These are phyloP conservation scores for Mus pahari DNA, from an alignment of 2,113 vertebrate species.

Conservation along the genomic window DNA sequence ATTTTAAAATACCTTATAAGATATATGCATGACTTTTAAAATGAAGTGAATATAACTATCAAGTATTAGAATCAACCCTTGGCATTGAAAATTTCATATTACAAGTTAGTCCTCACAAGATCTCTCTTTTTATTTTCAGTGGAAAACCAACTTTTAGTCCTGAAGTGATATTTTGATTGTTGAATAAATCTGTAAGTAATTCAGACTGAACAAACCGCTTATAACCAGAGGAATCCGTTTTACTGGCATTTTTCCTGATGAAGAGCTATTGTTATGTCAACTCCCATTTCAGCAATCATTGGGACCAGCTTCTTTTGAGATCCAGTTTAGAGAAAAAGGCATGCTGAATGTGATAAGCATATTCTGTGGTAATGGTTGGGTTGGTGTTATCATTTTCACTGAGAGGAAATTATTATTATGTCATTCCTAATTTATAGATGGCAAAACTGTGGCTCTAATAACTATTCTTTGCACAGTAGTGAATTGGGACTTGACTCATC, in stretches of 20 bases:
- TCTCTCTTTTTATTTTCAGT: slow-evolving; percentile 20
- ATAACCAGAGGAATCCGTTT: slow-evolving; percentile 32
- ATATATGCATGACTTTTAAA: background rate
- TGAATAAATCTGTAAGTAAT: slow-evolving; percentile 45
- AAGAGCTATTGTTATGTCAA: slow-evolving; percentile 22
- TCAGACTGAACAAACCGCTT: slow-evolving; percentile 19
- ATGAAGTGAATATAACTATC: background rate
- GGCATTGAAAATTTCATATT: slow-evolving; percentile 7
- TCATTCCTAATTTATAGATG: slow-evolving; percentile 14
- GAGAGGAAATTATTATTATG: background rate
- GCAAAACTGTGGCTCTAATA: slow-evolving; percentile 5
- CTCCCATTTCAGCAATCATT: background rate
- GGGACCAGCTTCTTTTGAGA: background rate
- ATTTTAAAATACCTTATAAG: slow-evolving; percentile 23
- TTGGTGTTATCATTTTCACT: slow-evolving; percentile 9
- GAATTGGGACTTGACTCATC: background rate
- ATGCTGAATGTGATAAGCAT: background rate
- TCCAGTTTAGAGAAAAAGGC: slow-evolving; percentile 3
- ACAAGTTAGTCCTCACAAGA: slow-evolving; percentile 1
- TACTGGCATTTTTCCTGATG: slow-evolving; percentile 17
- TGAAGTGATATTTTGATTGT: slow-evolving; percentile 17
- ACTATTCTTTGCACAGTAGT: background rate
- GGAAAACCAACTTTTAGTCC: background rate
- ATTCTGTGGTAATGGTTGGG: background rate
- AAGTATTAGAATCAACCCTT: background rate